A percentile compares a stretch with the other conserved stretches of the same genome.
phyloP scores from a whole-genome alignment of 2,113 vertebrate species.

The Calidris pugnax region DNA sequence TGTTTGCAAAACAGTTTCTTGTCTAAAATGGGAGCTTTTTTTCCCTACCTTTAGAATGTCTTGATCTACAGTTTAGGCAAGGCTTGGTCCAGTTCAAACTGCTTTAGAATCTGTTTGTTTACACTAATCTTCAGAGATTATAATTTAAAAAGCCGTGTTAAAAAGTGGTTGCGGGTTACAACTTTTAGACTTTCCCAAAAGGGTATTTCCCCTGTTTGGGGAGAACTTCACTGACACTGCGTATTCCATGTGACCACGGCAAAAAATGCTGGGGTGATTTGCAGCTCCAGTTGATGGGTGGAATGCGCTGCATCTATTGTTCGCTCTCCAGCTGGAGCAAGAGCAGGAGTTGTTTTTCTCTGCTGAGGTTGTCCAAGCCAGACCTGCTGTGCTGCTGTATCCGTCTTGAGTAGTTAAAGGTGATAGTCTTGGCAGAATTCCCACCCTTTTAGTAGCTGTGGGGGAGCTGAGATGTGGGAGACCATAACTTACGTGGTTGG shows the following conservation, averaged over 20 bases:
- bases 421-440: not conserved
- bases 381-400: not conserved
- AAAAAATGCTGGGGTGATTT: slow-evolving; percentile 40
- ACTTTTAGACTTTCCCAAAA: not conserved
- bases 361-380: not conserved
- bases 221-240: not conserved
- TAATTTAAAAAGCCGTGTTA: not conserved
- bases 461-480: not conserved
- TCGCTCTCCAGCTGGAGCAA: slow-evolving; percentile 36
- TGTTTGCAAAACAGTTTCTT: not conserved
- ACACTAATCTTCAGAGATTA: not conserved
- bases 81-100: not conserved
- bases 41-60: not conserved
- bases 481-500: not conserved
- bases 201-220: not conserved
- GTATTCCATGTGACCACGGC: not conserved
- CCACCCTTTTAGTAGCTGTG: not conserved
- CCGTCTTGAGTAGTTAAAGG: not conserved
- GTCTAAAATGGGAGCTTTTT: not conserved
- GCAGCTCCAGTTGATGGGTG: slow-evolving; percentile 39
- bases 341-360: slow-evolving; percentile 50
- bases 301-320: slow-evolving; percentile 56
- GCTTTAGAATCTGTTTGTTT: not conserved
- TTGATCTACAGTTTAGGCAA: not conserved
- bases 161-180: not conserved